Evolutionary conservation across 2,797 vertebrate genomes (phyloP).

Genomic region (Sebastes cheni): DNA sequence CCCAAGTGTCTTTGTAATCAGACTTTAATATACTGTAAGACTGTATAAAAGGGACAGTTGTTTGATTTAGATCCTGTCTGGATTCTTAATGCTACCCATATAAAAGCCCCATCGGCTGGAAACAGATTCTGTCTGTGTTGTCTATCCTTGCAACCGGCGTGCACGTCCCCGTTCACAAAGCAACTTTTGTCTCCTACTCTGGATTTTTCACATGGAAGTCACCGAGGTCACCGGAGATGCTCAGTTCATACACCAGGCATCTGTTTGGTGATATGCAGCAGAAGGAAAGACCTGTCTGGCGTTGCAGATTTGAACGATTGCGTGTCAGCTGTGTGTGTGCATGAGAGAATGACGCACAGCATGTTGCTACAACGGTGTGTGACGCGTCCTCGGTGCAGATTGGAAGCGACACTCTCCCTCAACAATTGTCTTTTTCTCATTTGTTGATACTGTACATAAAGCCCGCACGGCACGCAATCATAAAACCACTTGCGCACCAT

Average conservation of each 20-base stretch:
- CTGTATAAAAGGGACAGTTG: constrained; percentile 32
- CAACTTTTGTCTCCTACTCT: background rate
- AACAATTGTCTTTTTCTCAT: constrained; percentile 64
- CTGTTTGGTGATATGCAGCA: background rate
- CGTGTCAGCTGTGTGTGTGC: background rate
- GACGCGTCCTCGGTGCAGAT: constrained; percentile 23
- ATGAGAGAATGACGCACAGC: background rate
- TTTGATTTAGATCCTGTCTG: constrained; percentile 35
- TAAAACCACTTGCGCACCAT: constrained; percentile 66
- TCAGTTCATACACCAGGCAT: constrained; percentile 15
- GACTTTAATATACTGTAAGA: constrained; percentile 39
- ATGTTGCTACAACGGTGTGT: constrained; percentile 11
- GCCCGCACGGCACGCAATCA: constrained; percentile 41
- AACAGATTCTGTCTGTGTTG: background rate
- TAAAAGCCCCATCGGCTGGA: constrained; percentile 21
- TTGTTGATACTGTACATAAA: constrained; percentile 44
- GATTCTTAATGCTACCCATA: constrained; percentile 24
- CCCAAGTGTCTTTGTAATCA: constrained; percentile 62
- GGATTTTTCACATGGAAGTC: background rate
- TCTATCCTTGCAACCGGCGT: background rate
- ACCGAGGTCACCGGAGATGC: constrained; percentile 3
- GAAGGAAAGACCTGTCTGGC: background rate
- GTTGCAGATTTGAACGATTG: background rate
- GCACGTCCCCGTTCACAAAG: background rate
- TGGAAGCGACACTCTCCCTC: constrained; percentile 25